Percentiles rank a stretch among this genome's conserved stretches.
These are phyloP conservation scores for Meloidogyne hapla DNA, from an alignment of 1,140 invertebrate species.

Conservation along the genomic window DNA sequence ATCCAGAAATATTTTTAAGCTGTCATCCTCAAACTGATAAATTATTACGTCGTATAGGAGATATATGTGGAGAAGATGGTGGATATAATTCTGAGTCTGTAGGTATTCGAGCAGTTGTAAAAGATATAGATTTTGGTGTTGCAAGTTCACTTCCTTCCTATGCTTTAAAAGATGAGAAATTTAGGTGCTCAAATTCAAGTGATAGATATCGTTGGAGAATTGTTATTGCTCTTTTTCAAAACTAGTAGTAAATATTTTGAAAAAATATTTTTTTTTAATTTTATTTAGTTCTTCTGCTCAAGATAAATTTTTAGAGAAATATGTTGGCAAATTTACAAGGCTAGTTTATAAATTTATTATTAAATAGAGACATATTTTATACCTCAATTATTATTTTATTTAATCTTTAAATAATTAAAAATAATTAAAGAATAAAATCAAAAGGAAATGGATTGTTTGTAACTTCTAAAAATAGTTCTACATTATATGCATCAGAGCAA, in stretches of 20 bases:
- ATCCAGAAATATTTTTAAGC: background rate
- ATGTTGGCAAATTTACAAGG: background rate
- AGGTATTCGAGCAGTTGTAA: background rate
- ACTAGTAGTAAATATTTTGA: background rate
- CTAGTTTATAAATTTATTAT: background rate
- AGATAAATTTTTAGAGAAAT: background rate
- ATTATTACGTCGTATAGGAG: background rate
- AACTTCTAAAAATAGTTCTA: background rate
- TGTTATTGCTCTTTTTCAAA: constrained; percentile 16
- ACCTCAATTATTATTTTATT: background rate
- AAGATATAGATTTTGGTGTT: background rate
- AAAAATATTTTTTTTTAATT: too few species aligned
- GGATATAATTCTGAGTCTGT: constrained; percentile 19
- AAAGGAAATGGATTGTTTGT: background rate
- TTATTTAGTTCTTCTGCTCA: constrained; percentile 9
- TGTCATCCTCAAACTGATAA: background rate
- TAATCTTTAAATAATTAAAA: background rate
- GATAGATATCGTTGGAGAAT: background rate
- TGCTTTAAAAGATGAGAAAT: constrained; percentile 3
- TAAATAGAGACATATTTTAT: background rate
- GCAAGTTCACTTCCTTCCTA: background rate
- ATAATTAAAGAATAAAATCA: background rate
- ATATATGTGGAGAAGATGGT: background rate
- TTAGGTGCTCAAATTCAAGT: background rate
- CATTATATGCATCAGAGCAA: background rate